A percentile compares a stretch with the other conserved stretches of the same genome.
Evolutionary conservation across 1,140 invertebrate species (phyloP).

Genomic region (Bombus polaris): DNA sequence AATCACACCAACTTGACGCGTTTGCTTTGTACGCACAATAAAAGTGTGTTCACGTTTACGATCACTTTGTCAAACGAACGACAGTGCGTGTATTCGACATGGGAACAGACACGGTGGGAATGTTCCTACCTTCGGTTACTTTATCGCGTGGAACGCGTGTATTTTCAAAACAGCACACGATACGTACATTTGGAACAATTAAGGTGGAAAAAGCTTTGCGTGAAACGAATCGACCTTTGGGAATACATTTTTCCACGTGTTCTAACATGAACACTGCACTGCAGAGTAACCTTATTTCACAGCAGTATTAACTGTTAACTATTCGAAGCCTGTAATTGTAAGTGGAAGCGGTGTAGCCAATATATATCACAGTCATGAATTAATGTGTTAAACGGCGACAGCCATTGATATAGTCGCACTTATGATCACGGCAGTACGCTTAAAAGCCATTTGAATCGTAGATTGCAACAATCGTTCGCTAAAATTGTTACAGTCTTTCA

Average conservation of each 20-base stretch:
- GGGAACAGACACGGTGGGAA: neutral
- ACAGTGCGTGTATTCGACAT: neutral
- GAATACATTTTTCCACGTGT: neutral
- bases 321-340: neutral
- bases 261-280: too few species aligned
- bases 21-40: neutral
- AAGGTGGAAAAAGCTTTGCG: neutral
- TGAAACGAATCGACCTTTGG: neutral
- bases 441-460: neutral
- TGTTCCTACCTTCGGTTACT: neutral
- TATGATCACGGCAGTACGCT: neutral
- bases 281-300: neutral
- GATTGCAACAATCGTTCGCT: neutral
- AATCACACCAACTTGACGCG: neutral
- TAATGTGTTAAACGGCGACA: neutral
- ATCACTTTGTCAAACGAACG: neutral
- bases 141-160: neutral
- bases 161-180: neutral
- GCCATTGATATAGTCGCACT: too few species aligned
- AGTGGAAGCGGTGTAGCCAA: neutral
- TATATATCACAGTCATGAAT: neutral
- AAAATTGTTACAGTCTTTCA: neutral
- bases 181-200: neutral
- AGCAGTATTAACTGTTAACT: too few species aligned
- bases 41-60: neutral